phyloP scores from a whole-genome alignment of 2,888 invertebrate genomes.

The Agrotis segetum region DNA sequence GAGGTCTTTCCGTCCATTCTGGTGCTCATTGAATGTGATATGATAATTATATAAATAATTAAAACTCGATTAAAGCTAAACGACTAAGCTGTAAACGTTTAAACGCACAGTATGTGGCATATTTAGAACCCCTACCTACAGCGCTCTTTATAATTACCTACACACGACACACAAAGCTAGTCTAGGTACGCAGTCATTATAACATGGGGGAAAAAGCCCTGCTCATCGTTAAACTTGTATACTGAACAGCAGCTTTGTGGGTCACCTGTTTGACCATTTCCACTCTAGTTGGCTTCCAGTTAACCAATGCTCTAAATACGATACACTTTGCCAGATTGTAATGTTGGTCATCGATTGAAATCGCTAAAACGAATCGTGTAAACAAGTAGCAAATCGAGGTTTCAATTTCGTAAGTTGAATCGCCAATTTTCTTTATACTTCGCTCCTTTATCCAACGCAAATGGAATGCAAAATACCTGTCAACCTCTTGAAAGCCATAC shows the following conservation, averaged over 20 bases:
- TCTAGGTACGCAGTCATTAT: slow-evolving; percentile 22
- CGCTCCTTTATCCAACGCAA: neutral
- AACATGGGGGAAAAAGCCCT: slow-evolving; percentile 12
- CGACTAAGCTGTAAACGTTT: no score
- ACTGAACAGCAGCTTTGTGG: slow-evolving; percentile 49
- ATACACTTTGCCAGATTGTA: slow-evolving; percentile 36
- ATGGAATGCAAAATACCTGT: neutral
- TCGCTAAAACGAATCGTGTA: neutral
- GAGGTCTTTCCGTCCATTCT: neutral
- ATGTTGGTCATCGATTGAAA: slow-evolving; percentile 17
- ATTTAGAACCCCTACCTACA: neutral
- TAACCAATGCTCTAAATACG: slow-evolving; percentile 56
- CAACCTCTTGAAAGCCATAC: neutral
- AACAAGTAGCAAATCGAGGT: no score
- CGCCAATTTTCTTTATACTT: neutral
- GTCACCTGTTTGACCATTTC: slow-evolving; percentile 68
- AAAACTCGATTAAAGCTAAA: no score
- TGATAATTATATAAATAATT: neutral
- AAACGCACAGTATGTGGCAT: neutral
- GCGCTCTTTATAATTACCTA: no score
- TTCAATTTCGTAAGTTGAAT: no score
- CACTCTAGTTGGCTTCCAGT: slow-evolving; percentile 53
- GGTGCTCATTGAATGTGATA: slow-evolving; percentile 3
- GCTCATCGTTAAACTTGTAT: slow-evolving; percentile 44
- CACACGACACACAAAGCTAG: neutral